phyloP scores from a whole-genome alignment of 2,113 vertebrate species.

The Alexandromys fortis region DNA sequence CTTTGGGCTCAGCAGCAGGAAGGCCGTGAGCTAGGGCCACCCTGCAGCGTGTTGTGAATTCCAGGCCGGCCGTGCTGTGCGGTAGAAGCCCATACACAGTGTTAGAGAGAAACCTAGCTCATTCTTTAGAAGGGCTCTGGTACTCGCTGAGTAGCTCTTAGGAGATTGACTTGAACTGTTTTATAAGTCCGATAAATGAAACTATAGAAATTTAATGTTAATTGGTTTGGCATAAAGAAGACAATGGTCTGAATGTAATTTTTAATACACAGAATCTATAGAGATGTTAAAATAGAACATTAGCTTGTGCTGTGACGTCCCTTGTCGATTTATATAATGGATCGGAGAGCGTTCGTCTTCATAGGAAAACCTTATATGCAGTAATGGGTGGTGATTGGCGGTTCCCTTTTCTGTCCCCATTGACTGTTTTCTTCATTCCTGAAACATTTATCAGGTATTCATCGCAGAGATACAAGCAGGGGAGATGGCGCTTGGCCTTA shows the following conservation, averaged over 20 bases:
- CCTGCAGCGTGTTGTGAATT: neutral
- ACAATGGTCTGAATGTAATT: conserved; percentile 20
- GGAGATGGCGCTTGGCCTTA: neutral
- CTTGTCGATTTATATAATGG: conserved; percentile 21
- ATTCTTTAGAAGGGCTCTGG: neutral
- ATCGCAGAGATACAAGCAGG: conserved; percentile 26
- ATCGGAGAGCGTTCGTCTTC: conserved; percentile 28
- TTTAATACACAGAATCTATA: conserved; percentile 57
- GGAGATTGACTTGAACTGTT: neutral
- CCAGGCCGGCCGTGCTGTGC: neutral
- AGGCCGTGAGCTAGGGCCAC: neutral
- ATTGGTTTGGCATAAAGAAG: conserved; percentile 31
- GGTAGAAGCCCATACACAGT: neutral
- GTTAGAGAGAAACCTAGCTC: neutral
- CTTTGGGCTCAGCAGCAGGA: neutral
- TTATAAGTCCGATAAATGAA: conserved; percentile 26
- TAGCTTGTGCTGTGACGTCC: neutral
- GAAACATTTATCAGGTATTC: conserved; percentile 58
- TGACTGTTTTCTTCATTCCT: conserved; percentile 54
- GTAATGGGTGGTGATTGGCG: conserved; percentile 24
- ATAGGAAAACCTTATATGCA: neutral
- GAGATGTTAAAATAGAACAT: conserved; percentile 56
- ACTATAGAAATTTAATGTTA: conserved; percentile 54
- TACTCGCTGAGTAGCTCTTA: neutral
- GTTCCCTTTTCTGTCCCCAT: neutral